Evolutionary conservation across 1,140 invertebrate species (phyloP), one percentile per base, ranked within the genome.

Genomic region (Drosophila serrata): DNA sequence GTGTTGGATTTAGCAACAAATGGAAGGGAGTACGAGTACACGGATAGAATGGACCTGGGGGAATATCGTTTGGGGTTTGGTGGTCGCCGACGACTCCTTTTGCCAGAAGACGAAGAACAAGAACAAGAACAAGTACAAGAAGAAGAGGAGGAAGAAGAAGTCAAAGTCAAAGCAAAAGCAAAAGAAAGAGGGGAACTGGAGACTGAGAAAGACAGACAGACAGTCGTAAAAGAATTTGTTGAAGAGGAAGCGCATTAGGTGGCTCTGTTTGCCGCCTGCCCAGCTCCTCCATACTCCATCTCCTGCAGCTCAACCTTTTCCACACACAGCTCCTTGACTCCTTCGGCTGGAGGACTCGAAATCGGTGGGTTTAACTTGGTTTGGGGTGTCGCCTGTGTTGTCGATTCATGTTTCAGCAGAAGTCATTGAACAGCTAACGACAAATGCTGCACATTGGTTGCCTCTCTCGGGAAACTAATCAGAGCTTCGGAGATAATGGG

Each of bases 371-470:
- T 51, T 48, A n/a, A 33, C 13, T 46, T 24, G n/a, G 42, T 69
- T 76, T 58, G 62, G 75, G 55, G 75, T 79, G 40, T 31, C 35
- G 78, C 65, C 82, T 88, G 73, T 88, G 85, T 90, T 79, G 85
- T 81, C 85, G 85, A 90, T 88, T 88, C 85, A 88, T 90, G 85
- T 90, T 82, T 90, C 69, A 80, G 51, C 61, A 77, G 65, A 91
- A 90, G 90, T 90, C 90, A 84, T 90, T 91, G 81, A 91, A 91
- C 90, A 91, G 88, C 80, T 85, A 72, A 78, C 82, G 64, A 82
- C 80, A 76, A 59, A 76, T 57, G 73, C 62, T 11, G 46, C 46
- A 76, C 74, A 67, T 43, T 76, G 74, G 74, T 49, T 33, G 61
- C 8, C 35, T 39, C 19, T 22, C 17, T 22, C 24, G 27, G 33